phyloP scores from a whole-genome alignment of 2,888 invertebrate species.

The Malacosoma neustria region DNA sequence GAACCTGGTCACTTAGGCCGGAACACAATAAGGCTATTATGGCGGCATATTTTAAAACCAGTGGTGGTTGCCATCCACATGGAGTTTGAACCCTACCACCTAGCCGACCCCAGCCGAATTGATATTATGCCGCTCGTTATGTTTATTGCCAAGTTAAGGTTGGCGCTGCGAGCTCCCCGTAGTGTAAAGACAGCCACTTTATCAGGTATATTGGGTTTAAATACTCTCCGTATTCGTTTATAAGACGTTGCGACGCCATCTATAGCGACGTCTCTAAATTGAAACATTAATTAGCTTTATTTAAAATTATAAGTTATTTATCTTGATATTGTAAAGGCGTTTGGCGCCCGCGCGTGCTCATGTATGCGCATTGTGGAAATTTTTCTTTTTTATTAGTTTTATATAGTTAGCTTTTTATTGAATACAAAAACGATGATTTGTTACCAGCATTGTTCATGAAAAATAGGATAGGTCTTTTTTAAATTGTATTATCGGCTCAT shows the following conservation, averaged over 20 bases:
- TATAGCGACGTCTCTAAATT: conserved; percentile 31
- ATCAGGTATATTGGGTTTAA: conserved; percentile 33
- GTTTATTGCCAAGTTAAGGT: too few species aligned
- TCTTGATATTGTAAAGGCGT: conserved; percentile 41
- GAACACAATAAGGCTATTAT: too few species aligned
- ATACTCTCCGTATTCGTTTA: conserved; percentile 26
- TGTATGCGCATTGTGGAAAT: conserved; percentile 48
- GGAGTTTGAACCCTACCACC: too few species aligned
- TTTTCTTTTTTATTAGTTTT: conserved; percentile 61
- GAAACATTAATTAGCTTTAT: conserved; percentile 59
- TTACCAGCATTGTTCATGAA: conserved; percentile 74
- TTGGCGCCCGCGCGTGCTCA: conserved; percentile 17
- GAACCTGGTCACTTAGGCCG: too few species aligned
- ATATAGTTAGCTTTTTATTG: conserved; percentile 58
- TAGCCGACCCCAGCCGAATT: too few species aligned
- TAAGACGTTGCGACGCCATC: too few species aligned
- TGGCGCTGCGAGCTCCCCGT: background rate
- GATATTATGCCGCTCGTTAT: too few species aligned
- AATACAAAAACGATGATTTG: conserved; percentile 69
- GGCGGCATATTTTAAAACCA: too few species aligned
- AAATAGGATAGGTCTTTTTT: conserved; percentile 67
- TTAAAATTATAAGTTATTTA: conserved; percentile 64
- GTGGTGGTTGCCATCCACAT: too few species aligned
- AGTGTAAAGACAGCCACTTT: conserved; percentile 33
- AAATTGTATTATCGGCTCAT: conserved; percentile 74